A percentile compares a stretch with the other conserved stretches of the same genome.
phyloP scores from a whole-genome alignment of 2,888 invertebrate genomes.

The Calameuta pallipes region DNA sequence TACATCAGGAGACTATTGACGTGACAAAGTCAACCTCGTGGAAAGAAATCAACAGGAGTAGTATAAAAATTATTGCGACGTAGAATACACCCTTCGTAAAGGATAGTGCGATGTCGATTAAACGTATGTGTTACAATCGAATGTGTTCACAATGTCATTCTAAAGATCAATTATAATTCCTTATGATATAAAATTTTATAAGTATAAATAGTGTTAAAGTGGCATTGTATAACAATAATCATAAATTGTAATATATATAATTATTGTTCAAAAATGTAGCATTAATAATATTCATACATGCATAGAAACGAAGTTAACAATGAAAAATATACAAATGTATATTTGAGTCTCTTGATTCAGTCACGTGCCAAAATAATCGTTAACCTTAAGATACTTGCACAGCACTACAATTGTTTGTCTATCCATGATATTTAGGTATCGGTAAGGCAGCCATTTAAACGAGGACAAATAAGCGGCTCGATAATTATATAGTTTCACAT shows the following conservation, averaged over 20 bases:
- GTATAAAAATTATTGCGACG: background rate
- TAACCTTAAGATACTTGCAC: background rate
- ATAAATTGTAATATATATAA: background rate
- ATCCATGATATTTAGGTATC: background rate
- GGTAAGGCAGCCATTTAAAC: background rate
- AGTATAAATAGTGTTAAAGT: background rate
- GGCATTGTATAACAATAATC: background rate
- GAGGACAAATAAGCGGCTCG: background rate
- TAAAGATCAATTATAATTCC: background rate
- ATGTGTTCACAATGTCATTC: background rate
- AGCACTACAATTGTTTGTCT: background rate
- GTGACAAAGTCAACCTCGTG: background rate
- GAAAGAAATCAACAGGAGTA: background rate
- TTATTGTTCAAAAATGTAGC: background rate
- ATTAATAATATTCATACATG: background rate
- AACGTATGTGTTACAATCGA: background rate
- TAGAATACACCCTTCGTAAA: background rate
- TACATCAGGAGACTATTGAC: background rate
- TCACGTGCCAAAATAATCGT: background rate
- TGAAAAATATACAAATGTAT: background rate
- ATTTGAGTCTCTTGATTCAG: background rate
- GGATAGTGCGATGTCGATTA: background rate
- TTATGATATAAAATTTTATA: background rate
- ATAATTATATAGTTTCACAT: background rate
- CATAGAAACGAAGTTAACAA: background rate